Evolutionary conservation across 1,140 invertebrate genomes (phyloP).

Genomic region (Proales similis): DNA sequence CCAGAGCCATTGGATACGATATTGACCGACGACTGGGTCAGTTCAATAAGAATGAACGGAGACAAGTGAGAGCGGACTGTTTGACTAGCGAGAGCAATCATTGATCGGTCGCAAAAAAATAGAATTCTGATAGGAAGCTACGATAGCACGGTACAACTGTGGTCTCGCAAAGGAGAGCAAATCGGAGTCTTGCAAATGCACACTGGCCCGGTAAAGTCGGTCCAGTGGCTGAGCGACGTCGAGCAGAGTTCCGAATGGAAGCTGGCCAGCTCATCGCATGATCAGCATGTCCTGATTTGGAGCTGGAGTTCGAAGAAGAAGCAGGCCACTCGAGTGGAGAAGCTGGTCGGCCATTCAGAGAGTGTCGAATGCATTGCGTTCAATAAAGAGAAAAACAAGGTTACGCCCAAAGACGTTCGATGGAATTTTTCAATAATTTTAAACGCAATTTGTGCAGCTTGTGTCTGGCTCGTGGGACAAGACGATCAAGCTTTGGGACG

Average conservation of each 20-base stretch:
- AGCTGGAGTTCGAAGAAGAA: constrained; percentile 59
- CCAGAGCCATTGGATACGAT: constrained; percentile 81
- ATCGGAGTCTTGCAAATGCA: constrained; percentile 76
- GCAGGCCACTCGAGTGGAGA: constrained; percentile 68
- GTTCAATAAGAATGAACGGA: constrained; percentile 65
- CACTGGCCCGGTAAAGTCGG: constrained; percentile 72
- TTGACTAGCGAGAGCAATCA: constrained; percentile 12
- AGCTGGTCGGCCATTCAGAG: constrained; percentile 77
- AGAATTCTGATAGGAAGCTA: constrained; percentile 89
- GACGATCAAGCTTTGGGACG: constrained; percentile 59
- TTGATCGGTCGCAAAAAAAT: constrained; percentile 39
- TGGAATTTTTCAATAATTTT: background rate
- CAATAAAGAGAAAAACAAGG: constrained; percentile 58
- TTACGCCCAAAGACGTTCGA: constrained; percentile 38
- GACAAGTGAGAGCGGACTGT: constrained; percentile 61
- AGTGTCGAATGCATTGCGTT: constrained; percentile 75
- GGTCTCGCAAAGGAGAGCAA: constrained; percentile 74
- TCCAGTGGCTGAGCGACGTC: constrained; percentile 70
- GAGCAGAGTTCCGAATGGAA: constrained; percentile 42
- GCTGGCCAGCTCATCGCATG: constrained; percentile 70
- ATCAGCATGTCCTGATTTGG: constrained; percentile 85
- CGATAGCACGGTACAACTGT: constrained; percentile 82
- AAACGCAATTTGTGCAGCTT: constrained; percentile 38
- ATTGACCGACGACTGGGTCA: constrained; percentile 91
- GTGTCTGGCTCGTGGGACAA: constrained; percentile 75